phyloP scores from a whole-genome alignment of 2,797 vertebrate genomes.

The Varecia variegata region DNA sequence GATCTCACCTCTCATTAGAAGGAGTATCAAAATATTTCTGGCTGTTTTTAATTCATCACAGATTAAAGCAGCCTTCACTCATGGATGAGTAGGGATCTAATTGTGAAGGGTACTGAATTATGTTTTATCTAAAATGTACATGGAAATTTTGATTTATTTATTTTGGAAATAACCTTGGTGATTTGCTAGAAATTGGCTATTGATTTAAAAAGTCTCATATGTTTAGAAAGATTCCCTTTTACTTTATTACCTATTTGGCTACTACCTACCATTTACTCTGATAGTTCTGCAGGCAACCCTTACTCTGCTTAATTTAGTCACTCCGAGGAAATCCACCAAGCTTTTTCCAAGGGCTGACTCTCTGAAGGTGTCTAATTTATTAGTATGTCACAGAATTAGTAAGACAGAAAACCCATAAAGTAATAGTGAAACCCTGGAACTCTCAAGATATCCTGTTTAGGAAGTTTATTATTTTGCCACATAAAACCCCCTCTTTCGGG shows the following conservation, averaged over 20 bases:
- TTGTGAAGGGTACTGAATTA: neutral
- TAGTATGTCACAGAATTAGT: neutral
- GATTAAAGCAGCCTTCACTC: neutral
- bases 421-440: neutral
- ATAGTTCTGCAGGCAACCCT: neutral
- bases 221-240: neutral
- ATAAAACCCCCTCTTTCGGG: neutral
- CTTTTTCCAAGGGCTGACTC: neutral
- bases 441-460: neutral
- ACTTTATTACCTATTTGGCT: neutral
- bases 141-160: neutral
- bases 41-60: neutral
- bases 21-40: neutral
- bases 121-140: neutral
- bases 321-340: neutral
- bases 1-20: neutral
- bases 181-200: neutral
- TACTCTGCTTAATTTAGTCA: neutral
- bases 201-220: neutral
- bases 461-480: neutral
- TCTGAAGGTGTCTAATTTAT: neutral
- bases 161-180: neutral
- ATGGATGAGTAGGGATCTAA: neutral
- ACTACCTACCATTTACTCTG: neutral
- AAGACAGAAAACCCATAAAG: neutral